phyloP scores from a whole-genome alignment of 1,140 invertebrate species.

The Radopholus similis region DNA sequence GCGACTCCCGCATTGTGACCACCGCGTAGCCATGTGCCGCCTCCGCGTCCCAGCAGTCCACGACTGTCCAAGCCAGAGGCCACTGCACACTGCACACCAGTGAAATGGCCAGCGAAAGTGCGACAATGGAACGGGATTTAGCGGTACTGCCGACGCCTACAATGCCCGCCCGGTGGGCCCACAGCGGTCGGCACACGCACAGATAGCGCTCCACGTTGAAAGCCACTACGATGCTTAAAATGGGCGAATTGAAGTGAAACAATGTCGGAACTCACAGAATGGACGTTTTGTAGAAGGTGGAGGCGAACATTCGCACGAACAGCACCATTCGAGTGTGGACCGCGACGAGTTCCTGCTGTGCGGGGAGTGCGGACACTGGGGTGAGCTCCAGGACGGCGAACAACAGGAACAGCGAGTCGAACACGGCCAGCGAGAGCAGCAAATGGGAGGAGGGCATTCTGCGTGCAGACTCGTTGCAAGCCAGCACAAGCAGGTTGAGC shows the following conservation, averaged over 20 bases:
- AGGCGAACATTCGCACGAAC: slow-evolving; percentile 54
- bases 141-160: slow-evolving; percentile 49
- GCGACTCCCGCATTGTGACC: background rate
- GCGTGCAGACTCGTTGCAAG: slow-evolving; percentile 46
- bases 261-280: slow-evolving; percentile 49
- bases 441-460: slow-evolving; percentile 59
- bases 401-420: slow-evolving; percentile 54
- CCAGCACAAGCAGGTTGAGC: slow-evolving; percentile 53
- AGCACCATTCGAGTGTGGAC: slow-evolving; percentile 51
- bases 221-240: slow-evolving; percentile 55
- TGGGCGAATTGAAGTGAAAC: background rate
- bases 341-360: slow-evolving; percentile 43
- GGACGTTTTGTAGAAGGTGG: slow-evolving; percentile 58
- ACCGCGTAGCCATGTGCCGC: background rate
- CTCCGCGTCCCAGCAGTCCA: background rate
- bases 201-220: slow-evolving; percentile 59
- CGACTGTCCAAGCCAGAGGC: background rate
- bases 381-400: slow-evolving; percentile 56
- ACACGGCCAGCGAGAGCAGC: slow-evolving; percentile 51
- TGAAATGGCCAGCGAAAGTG: slow-evolving; percentile 40
- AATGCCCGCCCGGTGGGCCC: slow-evolving; percentile 42
- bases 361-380: slow-evolving; percentile 35
- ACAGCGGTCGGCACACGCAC: slow-evolving; percentile 54
- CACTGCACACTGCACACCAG: slow-evolving; percentile 53
- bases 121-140: slow-evolving; percentile 40